Base-by-base conservation (phyloP, 2,797 vertebrate species). In the Coregonus suidteri region DNA sequence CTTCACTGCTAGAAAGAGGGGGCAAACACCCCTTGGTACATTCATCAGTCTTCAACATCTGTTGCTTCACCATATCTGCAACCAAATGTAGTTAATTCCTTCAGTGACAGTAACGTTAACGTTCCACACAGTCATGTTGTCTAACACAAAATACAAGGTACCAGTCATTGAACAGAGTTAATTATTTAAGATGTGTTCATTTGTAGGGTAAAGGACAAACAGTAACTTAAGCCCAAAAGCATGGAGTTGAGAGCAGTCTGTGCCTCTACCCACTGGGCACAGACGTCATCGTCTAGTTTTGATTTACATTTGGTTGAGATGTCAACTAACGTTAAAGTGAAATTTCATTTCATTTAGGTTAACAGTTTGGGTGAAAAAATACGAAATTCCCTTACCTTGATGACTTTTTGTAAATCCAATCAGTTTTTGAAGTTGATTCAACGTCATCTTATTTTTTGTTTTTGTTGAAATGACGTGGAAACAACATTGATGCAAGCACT, bases 1-100 rank as follows among this genome's bases (percentile, higher is more conserved):
- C 30, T 18, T 84, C 73, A 30, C 35, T 69, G 20, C 25, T 35
- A 37, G 76, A 76, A 53, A 79, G 74, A 30, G 77, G 65, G 72
- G 53, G 30, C 1, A 74, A 59, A 65, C 31, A 77, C 25, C 56
- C 31, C 52, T 73, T 35, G 64, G 71, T 62, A 11, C 35, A 20
- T 30, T 77, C 69, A 13, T 31, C 14, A n/a, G 71, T 67, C 11
- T 81, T 41, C 73, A 73, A 53, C 3, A 67, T 77, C 65, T 71
- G 52, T n/a, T 37, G 20, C 65, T 70, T 18, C 7, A 7, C 4
- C 72, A 68, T 15, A 34, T 4, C 34, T 72, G 70, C 56, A 66
- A 47, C 41, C 41, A 47, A n/a, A 18, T 20, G 18, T 20, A 62
- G 56, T 62, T 7, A 20, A 7, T 20, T 47, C 41, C 41, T 56